Base-by-base conservation (phyloP, 1,140 invertebrate genomes). In the Trichonephila clavipes region DNA sequence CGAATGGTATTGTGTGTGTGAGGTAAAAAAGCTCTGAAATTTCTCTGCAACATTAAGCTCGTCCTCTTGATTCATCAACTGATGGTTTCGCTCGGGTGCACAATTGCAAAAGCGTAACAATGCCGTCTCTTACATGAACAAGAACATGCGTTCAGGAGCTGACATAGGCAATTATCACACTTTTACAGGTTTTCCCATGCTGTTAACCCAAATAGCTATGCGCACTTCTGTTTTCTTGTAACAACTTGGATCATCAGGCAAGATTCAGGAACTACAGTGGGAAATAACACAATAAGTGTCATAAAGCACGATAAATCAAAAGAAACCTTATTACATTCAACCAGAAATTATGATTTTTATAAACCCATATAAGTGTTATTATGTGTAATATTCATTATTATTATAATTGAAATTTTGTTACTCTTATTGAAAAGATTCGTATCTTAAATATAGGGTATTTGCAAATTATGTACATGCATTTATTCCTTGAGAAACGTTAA, bases 181-280 rank as follows among this genome's bases (percentile, higher is more conserved):
- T 28, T 85, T 85, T 14, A n/a, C 14, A 59, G 21, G 21, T 51
- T 21, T 85, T 85, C 83, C 51, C 83, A 59, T 28, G 83, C 24
- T 85, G 83, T 85, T 85, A 85, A 85, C 83, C 83, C 83, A 85
- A 51, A 85, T 85, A 85, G 24, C 58, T 85, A 28, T 51, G 40
- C 59, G 4, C 51, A 24, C 34, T 77, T 19, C 72, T 34, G 28
- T 19, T 40, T 14, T 14, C 0, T 28, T 28, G n/a, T 40, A 77
- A 77, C 28, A 77, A 77, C 28, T 16, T 2, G 7, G 66, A 69
- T 69, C 8, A 14, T 14, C 3, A 69, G n/a, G 8, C 16, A 28
- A 40, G 6, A 7, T 77, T 40, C 34, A 14, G 14, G 12, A 2
- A 77, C 6, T 18, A 18, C 6, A 40, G 72, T 34, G 34, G 6